A percentile compares a stretch with the other conserved stretches of the same genome.
Evolutionary conservation across 2,797 vertebrate species (phyloP).

Genomic region (Dendrocincla tyrannina): DNA sequence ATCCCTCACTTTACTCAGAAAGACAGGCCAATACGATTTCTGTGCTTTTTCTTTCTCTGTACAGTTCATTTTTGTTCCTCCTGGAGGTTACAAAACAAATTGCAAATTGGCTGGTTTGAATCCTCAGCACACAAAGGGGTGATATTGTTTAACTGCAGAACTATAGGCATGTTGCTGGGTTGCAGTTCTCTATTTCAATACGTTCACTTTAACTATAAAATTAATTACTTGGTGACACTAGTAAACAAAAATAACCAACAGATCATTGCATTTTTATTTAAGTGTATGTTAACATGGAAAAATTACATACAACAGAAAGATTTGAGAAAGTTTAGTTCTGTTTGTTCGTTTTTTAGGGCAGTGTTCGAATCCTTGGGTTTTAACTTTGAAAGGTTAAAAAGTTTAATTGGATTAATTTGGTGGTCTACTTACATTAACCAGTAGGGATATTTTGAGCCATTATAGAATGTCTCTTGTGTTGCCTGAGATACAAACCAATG

Average conservation of each 20-base stretch:
- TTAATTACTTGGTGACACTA: not conserved
- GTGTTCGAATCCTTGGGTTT: not conserved
- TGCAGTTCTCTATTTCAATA: not conserved
- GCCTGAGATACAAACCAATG: not conserved
- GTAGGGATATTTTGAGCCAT: not conserved
- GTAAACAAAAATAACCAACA: not conserved
- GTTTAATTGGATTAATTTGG: slow-evolving; percentile 8
- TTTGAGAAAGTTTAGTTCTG: not conserved
- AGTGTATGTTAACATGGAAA: not conserved
- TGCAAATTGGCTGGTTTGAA: not conserved
- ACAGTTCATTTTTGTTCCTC: not conserved
- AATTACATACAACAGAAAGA: not conserved
- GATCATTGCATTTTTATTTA: not conserved
- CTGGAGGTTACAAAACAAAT: not conserved
- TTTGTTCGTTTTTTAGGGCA: not conserved
- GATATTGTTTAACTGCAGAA: not conserved
- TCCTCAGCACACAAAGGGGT: not conserved
- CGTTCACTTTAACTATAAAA: not conserved
- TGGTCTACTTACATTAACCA: slow-evolving; percentile 1
- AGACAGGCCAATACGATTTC: not conserved
- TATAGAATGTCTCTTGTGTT: not conserved
- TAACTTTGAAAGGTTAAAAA: not conserved
- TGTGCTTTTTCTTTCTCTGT: not conserved
- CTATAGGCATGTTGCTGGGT: not conserved
- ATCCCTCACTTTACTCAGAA: not conserved